Conservation (phyloP, 1,140 invertebrate genomes). For the Lethocerus indicus region DNA sequence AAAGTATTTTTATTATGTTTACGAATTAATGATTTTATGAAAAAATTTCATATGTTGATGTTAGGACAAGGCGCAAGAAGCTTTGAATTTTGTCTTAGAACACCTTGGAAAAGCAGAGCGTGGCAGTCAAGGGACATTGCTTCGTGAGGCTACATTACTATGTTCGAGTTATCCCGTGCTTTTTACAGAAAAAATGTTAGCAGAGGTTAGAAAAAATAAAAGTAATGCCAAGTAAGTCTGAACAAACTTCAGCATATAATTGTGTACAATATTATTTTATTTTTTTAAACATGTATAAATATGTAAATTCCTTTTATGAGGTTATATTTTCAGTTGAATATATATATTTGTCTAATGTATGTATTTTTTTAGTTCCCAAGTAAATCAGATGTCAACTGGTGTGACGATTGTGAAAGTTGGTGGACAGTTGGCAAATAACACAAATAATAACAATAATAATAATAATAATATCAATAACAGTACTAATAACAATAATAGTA, state of each 20-base stretch:
- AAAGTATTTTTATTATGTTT: not conserved
- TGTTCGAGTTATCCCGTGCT: slow-evolving; percentile 58
- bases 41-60: slow-evolving; percentile 13
- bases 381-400: slow-evolving; percentile 49
- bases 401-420: slow-evolving; percentile 60
- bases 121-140: slow-evolving; percentile 43
- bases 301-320: too few species aligned
- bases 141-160: slow-evolving; percentile 57
- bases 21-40: not conserved
- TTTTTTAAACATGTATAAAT: too few species aligned
- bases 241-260: too few species aligned
- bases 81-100: slow-evolving; percentile 59
- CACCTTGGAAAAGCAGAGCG: slow-evolving; percentile 50
- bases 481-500: slow-evolving; percentile 9
- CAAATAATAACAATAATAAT: slow-evolving; percentile 10
- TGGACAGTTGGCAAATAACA: slow-evolving; percentile 21
- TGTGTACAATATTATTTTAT: too few species aligned
- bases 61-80: slow-evolving; percentile 55
- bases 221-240: slow-evolving; percentile 32
- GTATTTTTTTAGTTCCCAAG: slow-evolving; percentile 24
- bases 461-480: slow-evolving; percentile 10
- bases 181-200: slow-evolving; percentile 57
- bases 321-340: too few species aligned
- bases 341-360: slow-evolving; percentile 1
- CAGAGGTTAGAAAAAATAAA: slow-evolving; percentile 34